Percentiles rank a stretch among this genome's conserved stretches.
Evolutionary conservation across 2,797 vertebrate genomes (phyloP).

Genomic region (Phoxinus dragarum): DNA sequence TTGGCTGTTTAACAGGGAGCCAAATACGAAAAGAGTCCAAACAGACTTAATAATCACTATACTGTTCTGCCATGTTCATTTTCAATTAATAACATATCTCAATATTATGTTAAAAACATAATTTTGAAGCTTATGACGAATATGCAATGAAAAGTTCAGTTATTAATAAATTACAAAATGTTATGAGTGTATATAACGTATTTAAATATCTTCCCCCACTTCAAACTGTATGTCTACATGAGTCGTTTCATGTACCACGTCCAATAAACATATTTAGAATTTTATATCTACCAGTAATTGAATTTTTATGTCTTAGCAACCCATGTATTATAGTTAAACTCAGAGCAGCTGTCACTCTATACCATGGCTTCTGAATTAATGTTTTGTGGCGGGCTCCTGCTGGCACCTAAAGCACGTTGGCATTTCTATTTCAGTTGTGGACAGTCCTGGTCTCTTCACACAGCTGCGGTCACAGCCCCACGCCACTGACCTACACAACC

Average conservation of each 20-base stretch:
- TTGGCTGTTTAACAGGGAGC: background rate
- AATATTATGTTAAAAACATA: background rate
- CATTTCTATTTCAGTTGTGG: conserved; percentile 74
- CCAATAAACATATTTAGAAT: conserved; percentile 53
- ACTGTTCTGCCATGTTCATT: background rate
- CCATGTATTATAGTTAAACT: conserved; percentile 62
- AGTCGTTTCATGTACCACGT: conserved; percentile 49
- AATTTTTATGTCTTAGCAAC: conserved; percentile 62
- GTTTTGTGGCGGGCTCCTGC: conserved; percentile 73
- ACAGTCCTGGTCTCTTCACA: conserved; percentile 69
- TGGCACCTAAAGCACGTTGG: conserved; percentile 64
- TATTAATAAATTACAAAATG: background rate
- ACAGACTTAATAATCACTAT: background rate
- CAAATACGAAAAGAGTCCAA: background rate
- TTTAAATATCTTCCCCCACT: background rate
- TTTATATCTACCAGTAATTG: background rate
- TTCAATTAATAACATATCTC: background rate
- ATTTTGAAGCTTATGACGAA: background rate
- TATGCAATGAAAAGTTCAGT: background rate
- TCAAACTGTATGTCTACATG: conserved; percentile 21
- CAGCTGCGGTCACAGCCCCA: conserved; percentile 71
- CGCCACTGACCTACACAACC: conserved; percentile 74
- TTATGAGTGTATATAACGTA: background rate
- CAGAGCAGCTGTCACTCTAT: conserved; percentile 68
- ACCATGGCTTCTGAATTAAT: conserved; percentile 76